Evolutionary conservation across 2,113 vertebrate genomes (phyloP).

Genomic region (Pheucticus melanocephalus): DNA sequence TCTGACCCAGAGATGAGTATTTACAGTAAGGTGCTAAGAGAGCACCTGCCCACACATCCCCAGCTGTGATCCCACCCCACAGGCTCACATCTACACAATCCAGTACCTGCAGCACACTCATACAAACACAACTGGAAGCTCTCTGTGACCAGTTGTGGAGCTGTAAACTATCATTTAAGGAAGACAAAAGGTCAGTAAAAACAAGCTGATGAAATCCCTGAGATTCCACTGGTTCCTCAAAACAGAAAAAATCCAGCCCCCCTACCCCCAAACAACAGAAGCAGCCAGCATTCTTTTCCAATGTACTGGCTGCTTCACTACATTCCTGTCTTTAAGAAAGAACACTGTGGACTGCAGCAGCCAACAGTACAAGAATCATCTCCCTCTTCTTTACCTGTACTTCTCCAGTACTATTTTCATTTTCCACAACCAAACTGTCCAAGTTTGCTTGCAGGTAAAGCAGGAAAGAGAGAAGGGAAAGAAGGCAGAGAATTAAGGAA

Average conservation of each 20-base stretch:
- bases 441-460: background rate
- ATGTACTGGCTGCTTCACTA: background rate
- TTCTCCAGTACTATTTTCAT: background rate
- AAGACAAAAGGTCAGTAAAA: background rate
- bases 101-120: background rate
- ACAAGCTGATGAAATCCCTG: background rate
- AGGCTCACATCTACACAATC: background rate
- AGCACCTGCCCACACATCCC: background rate
- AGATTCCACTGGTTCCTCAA: background rate
- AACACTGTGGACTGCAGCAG: background rate
- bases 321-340: background rate
- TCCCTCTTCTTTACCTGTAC: background rate
- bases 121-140: background rate
- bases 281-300: background rate
- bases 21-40: background rate
- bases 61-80: rapidly evolving
- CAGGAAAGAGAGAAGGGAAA: background rate
- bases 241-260: background rate
- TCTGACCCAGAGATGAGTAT: background rate
- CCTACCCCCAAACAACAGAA: background rate
- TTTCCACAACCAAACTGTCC: background rate
- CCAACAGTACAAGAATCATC: background rate
- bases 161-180: background rate
- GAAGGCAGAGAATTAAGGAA: background rate
- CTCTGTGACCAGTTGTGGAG: background rate